Conservation (phyloP, 2,888 invertebrate genomes). For the Drosophila tripunctata region DNA sequence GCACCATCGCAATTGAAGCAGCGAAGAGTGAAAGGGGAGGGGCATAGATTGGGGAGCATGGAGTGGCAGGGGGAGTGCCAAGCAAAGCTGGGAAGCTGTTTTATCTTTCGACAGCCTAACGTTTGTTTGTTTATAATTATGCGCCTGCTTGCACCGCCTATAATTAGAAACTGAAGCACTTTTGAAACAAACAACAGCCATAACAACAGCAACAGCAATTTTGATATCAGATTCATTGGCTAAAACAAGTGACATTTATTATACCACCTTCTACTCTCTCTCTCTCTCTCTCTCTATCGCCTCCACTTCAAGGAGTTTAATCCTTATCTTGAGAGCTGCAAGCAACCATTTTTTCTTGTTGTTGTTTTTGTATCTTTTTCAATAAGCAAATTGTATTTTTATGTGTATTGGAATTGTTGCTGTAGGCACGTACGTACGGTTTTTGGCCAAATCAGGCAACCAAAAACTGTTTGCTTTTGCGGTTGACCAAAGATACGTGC, state of each 20-base stretch:
- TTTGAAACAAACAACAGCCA: conserved; percentile 28
- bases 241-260: conserved; percentile 23
- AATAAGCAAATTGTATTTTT: conserved; percentile 48
- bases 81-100: conserved; percentile 11
- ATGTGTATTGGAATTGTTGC: conserved; percentile 49
- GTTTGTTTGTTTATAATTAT: conserved; percentile 76
- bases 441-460: conserved; percentile 37
- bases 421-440: conserved; percentile 62
- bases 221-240: conserved; percentile 38
- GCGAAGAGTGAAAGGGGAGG: background rate
- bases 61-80: background rate
- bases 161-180: conserved; percentile 61
- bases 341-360: background rate
- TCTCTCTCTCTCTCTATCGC: background rate
- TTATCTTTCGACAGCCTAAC: conserved; percentile 35
- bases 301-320: background rate
- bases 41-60: background rate
- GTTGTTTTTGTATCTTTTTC: background rate
- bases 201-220: conserved; percentile 29
- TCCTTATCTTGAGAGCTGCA: background rate
- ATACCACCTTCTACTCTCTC: background rate
- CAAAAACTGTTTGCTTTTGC: conserved; percentile 28
- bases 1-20: conserved; percentile 7
- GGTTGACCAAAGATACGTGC: conserved; percentile 54
- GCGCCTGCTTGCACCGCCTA: conserved; percentile 60